Evolutionary conservation across 2,113 vertebrate genomes (phyloP).

Genomic region (Triplophysa dalaica): DNA sequence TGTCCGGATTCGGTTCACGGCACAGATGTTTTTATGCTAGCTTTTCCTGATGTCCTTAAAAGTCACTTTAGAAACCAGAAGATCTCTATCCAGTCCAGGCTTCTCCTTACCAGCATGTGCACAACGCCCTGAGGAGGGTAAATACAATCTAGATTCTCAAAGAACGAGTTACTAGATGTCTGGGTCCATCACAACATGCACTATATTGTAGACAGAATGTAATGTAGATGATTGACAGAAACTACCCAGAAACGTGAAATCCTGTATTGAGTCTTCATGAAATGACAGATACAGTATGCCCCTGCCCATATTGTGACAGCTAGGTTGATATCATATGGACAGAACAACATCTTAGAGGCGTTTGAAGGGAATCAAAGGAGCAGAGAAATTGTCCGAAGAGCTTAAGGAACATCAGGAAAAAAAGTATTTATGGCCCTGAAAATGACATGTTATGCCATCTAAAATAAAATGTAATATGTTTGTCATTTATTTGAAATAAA

Average conservation of each 20-base stretch:
- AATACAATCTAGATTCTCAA: slow-evolving; percentile 13
- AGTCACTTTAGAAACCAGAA: slow-evolving; percentile 9
- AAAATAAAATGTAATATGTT: too few species aligned
- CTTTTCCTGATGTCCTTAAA: not conserved
- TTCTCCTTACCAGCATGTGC: not conserved
- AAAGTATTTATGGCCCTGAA: too few species aligned
- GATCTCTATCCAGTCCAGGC: not conserved
- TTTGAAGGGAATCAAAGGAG: not conserved
- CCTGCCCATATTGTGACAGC: not conserved
- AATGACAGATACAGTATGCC: slow-evolving; percentile 5
- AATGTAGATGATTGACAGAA: slow-evolving; percentile 13
- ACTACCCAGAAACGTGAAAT: not conserved
- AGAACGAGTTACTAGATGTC: not conserved
- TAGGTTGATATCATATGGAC: not conserved
- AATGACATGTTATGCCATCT: too few species aligned
- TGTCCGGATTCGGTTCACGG: not conserved
- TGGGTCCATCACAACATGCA: not conserved
- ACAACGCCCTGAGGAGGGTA: not conserved
- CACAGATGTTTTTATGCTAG: not conserved
- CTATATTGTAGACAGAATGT: not conserved
- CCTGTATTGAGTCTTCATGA: not conserved
- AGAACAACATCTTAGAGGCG: not conserved
- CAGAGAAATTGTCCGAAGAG: not conserved
- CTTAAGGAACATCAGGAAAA: too few species aligned
- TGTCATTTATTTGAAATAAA: too few species aligned